A percentile compares a stretch with the other conserved stretches of the same genome.
Conservation (phyloP, 2,797 vertebrate genomes). For the Anableps anableps region DNA sequence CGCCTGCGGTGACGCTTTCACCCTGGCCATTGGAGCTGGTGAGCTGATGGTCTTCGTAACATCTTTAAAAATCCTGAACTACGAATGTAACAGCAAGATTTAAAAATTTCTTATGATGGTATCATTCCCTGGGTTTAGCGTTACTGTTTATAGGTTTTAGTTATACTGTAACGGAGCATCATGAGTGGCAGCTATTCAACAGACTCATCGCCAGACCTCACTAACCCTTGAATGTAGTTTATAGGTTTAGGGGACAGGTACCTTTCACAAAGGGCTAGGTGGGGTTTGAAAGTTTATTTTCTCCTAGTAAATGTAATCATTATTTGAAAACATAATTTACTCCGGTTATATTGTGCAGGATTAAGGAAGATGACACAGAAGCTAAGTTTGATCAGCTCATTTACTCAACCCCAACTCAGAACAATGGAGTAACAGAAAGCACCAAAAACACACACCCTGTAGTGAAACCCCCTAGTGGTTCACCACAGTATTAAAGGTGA, state of each 20-base stretch:
- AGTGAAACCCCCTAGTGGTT: background rate
- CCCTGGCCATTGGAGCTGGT: constrained; percentile 93
- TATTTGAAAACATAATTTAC: too few species aligned
- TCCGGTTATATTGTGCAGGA: too few species aligned
- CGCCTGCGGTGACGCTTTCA: constrained; percentile 97
- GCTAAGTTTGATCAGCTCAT: too few species aligned
- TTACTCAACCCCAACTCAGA: background rate
- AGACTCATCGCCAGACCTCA: too few species aligned
- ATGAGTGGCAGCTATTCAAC: background rate
- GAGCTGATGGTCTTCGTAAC: constrained; percentile 35
- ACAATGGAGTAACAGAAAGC: background rate
- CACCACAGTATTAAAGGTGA: too few species aligned
- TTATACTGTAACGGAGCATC: background rate
- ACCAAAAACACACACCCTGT: background rate
- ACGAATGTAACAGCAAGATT: background rate
- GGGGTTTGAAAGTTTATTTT: too few species aligned
- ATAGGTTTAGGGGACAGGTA: too few species aligned
- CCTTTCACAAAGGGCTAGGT: too few species aligned
- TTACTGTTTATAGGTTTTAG: background rate
- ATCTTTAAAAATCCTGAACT: background rate
- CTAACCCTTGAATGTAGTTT: too few species aligned
- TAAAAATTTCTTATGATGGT: too few species aligned
- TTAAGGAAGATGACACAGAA: background rate
- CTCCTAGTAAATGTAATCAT: too few species aligned
- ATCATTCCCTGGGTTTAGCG: background rate